Base-by-base conservation (phyloP, 2,113 vertebrate genomes). In the Toxotes jaculatrix region DNA sequence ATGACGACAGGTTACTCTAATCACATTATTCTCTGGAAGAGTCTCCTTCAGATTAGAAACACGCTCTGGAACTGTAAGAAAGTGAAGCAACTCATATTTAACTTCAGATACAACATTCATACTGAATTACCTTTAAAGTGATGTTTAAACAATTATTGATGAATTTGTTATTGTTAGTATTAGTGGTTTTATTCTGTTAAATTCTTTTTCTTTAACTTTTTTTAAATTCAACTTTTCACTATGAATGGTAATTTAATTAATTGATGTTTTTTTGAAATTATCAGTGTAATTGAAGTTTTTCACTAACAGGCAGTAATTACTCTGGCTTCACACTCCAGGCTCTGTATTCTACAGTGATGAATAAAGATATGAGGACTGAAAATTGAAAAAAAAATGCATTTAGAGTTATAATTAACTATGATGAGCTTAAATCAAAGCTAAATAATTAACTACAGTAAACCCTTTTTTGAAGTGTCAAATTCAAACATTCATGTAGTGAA, bases 21-120 rank as follows among this genome's bases (percentile, higher is more conserved):
- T 69, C 21, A 0, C 2, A 70, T 98, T 98, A 23, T 96, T 17
- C 0, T 78, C 16, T 10, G 0, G 0, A 0, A 38, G 0, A 0
- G 0, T 0, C 23, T 11, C 0, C 0, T 0, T 0, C 12, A 78
- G 0, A 0, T 0, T 0, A 0, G 0, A 0, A 3, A 59, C 0
- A 0, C 0, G 0, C 0, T 3, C 62, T 2, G 91, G 90, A 34
- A 0, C 92, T 93, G 78, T 51, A 45, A 57, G 31, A 57, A 1
- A 59, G 45, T 36, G 1, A 72, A 63, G 11, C 31, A 59, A 77
- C 45, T 56, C 14, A 62, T 3, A 23, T 19, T 45, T 17, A 23
- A 17, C 4, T 51, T 80, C 5, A 73, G 40, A 45, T 61, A 56
- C 53, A 66, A 5, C 49, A 45, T 27, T 11, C 45, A 23, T 17